A percentile compares a stretch with the other conserved stretches of the same genome.
phyloP scores from a whole-genome alignment of 2,797 vertebrate species.

The Peromyscus melanophrys region DNA sequence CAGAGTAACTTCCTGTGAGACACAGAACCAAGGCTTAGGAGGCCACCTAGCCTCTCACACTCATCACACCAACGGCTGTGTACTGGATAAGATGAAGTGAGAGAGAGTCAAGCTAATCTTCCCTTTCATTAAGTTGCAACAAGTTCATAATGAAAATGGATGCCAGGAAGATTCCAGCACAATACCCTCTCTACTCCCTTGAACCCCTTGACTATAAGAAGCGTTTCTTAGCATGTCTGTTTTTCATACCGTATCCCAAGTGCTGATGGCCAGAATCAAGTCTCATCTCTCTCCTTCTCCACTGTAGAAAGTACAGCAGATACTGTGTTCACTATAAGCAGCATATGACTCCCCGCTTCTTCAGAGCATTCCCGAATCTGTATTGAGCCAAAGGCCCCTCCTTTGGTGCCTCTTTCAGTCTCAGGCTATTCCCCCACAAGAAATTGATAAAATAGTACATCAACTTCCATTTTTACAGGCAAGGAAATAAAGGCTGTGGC shows the following conservation, averaged over 20 bases:
- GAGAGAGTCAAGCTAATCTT: neutral
- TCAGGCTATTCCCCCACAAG: neutral
- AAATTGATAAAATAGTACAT: neutral
- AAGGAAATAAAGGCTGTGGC: neutral
- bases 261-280: neutral
- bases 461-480: neutral
- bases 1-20: fast-evolving
- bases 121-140: conserved; percentile 16
- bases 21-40: neutral
- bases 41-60: neutral
- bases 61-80: fast-evolving
- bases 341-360: neutral
- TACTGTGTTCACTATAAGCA: neutral
- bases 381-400: neutral
- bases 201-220: neutral
- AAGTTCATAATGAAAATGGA: conserved; percentile 15
- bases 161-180: neutral
- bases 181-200: neutral
- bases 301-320: fast-evolving
- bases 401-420: neutral
- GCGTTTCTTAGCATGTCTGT: neutral
- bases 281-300: neutral
- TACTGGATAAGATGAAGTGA: neutral
- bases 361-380: neutral
- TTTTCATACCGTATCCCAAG: neutral